Evolutionary conservation across 2,797 vertebrate genomes (phyloP).

Genomic region (Cirrhinus mrigala): DNA sequence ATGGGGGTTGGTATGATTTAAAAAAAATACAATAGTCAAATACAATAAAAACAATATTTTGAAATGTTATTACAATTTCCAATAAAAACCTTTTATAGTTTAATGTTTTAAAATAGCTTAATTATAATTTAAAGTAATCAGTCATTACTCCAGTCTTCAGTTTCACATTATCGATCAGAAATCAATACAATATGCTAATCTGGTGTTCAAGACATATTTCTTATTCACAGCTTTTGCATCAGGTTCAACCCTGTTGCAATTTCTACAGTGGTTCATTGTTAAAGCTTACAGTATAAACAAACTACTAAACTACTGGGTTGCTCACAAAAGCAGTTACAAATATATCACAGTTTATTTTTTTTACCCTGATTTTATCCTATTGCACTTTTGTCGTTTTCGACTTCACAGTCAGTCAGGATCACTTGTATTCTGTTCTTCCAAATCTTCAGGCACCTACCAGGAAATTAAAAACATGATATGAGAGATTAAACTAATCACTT

Average conservation of each 20-base stretch:
- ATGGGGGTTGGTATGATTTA: neutral
- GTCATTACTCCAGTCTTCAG: neutral
- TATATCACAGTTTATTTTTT: neutral
- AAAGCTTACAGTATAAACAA: neutral
- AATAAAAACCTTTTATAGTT: neutral
- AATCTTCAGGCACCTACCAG: constrained; percentile 29
- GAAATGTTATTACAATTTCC: neutral
- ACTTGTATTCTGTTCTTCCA: constrained; percentile 30
- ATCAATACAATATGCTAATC: neutral
- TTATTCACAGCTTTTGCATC: constrained; percentile 1
- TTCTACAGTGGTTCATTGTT: neutral
- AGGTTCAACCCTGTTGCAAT: neutral
- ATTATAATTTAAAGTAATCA: neutral
- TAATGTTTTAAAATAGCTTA: neutral
- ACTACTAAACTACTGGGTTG: neutral
- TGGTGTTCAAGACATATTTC: neutral
- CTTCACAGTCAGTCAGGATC: constrained; percentile 42
- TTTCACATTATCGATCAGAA: neutral
- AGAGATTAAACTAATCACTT: neutral
- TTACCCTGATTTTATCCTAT: neutral
- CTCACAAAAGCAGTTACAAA: neutral
- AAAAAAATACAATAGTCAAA: neutral
- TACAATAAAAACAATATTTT: neutral
- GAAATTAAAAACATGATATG: neutral
- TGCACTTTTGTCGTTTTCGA: neutral